Conservation (phyloP, 92 coral and sea anemone genomes). For the Micromussa lordhowensis region DNA sequence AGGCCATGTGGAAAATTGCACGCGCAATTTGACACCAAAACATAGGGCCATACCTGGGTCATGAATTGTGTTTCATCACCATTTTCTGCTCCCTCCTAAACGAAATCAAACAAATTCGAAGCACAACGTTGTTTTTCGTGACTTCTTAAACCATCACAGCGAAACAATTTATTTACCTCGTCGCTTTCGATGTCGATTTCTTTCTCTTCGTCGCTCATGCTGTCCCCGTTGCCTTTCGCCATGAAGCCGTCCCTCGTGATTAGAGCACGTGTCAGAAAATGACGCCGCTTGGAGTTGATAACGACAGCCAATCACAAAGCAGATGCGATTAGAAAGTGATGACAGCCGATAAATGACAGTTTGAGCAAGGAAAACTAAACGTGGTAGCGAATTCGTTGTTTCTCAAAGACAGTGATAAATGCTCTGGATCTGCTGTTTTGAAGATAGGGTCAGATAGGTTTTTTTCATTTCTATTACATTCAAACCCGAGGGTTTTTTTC, state of each 20-base stretch:
- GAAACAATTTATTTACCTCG: constrained; percentile 76
- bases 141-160: constrained; percentile 38
- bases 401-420: neutral
- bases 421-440: neutral
- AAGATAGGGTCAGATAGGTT: neutral
- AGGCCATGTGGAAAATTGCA: constrained; percentile 95
- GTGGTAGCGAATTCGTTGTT: neutral
- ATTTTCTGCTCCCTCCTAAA: constrained; percentile 75
- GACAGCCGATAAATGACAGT: constrained; percentile 37
- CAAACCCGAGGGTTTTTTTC: too few relatives aligned
- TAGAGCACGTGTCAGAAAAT: constrained; percentile 83
- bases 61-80: constrained; percentile 74
- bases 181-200: constrained; percentile 98
- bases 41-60: constrained; percentile 83
- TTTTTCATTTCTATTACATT: too few relatives aligned
- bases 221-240: constrained; percentile 67
- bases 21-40: constrained; percentile 94
- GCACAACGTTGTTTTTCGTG: constrained; percentile 37
- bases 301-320: constrained; percentile 44
- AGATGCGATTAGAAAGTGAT: constrained; percentile 11
- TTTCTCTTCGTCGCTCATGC: constrained; percentile 97
- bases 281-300: constrained; percentile 46
- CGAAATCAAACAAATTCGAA: constrained; percentile 54
- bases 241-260: constrained; percentile 83
- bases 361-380: neutral